A percentile compares a stretch with the other conserved stretches of the same genome.
Evolutionary conservation across 2,888 invertebrate species (phyloP).

Genomic region (Mythimna impura): DNA sequence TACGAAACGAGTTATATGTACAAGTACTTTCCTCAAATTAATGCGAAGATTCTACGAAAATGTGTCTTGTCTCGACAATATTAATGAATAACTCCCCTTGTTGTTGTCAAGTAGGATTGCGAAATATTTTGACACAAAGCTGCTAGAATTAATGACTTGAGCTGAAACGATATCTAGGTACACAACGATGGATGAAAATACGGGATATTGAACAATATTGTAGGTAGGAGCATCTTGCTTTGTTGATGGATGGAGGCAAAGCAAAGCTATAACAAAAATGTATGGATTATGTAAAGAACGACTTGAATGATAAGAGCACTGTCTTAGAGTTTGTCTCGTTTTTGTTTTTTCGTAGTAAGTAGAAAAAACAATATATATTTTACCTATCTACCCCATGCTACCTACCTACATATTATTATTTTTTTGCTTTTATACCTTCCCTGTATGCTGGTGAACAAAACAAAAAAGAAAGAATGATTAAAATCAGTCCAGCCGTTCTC

Average conservation of each 20-base stretch:
- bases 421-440: no score
- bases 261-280: neutral
- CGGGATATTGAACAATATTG: neutral
- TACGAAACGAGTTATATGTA: constrained; percentile 42
- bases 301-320: no score
- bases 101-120: constrained; percentile 22
- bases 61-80: constrained; percentile 36
- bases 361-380: no score
- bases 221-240: no score
- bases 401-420: no score
- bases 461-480: no score
- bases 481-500: no score
- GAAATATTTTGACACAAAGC: constrained; percentile 16
- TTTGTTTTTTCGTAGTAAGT: no score
- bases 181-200: neutral
- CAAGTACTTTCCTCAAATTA: constrained; percentile 46
- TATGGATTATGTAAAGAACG: neutral
- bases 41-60: constrained; percentile 33
- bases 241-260: neutral
- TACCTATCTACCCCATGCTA: no score
- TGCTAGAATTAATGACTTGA: constrained; percentile 24
- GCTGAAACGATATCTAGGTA: neutral
- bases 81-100: constrained; percentile 41
- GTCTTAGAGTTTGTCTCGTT: no score
- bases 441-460: no score